These are phyloP conservation scores for Prenolepis imparis DNA, from an alignment of 2,888 invertebrate genomes.

Conservation along the genomic window DNA sequence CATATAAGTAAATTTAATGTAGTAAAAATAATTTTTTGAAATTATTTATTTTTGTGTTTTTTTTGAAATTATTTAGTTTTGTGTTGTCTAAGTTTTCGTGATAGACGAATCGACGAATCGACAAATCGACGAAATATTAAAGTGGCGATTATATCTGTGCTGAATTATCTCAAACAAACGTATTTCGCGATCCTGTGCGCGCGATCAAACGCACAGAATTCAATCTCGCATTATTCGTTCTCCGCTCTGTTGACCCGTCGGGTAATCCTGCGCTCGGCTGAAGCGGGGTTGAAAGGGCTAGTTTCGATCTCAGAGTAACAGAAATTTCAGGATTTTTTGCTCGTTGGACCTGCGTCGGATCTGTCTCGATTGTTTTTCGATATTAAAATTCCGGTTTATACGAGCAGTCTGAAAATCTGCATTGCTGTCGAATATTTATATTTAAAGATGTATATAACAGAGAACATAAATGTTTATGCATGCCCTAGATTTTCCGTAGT, in stretches of 20 bases:
- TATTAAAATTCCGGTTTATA: constrained; percentile 48
- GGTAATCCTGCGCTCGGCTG: constrained; percentile 64
- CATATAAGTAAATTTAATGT: not conserved
- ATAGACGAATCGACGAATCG: not conserved
- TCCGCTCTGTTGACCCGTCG: constrained; percentile 64
- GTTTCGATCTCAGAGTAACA: constrained; percentile 57
- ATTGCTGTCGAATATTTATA: constrained; percentile 12
- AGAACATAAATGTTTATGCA: not conserved
- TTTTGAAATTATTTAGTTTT: too few species aligned
- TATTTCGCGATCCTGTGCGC: constrained; percentile 48
- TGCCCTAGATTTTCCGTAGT: not conserved
- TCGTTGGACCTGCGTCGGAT: constrained; percentile 43
- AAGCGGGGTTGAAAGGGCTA: constrained; percentile 65
- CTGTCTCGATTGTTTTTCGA: constrained; percentile 43
- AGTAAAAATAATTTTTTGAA: not conserved
- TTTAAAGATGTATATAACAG: not conserved
- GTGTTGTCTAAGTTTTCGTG: not conserved
- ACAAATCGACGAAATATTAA: not conserved
- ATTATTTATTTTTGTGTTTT: not conserved
- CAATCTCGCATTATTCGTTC: constrained; percentile 70
- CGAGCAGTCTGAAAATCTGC: not conserved
- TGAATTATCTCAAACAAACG: constrained; percentile 50
- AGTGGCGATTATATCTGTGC: not conserved
- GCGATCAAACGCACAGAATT: constrained; percentile 57
- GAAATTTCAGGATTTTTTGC: constrained; percentile 51